Evolutionary conservation across 2,113 vertebrate species (phyloP), one percentile per base, ranked within the genome.

Genomic region (Panthera uncia): DNA sequence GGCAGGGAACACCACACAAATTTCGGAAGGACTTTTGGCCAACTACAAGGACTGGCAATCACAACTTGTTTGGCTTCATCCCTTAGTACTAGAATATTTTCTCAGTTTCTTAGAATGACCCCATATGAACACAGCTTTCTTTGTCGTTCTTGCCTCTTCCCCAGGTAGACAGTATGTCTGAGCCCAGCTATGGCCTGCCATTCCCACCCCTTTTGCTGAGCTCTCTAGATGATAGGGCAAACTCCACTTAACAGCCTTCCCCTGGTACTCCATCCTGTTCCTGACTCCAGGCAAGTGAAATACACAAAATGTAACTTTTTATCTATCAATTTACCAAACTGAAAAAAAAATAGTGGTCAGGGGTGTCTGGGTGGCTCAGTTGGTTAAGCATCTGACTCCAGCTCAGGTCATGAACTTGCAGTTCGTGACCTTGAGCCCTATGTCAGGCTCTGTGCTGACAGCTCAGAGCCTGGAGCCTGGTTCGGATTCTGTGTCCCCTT

Each of bases 291-390:
- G n/a, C 78, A 92, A 93, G 27, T 68, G 21, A 66, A 91, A 85
- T 85, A 95, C 57, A 57, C 84, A 81, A 25, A 61, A 93, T 27
- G 13, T 66, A 86, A 71, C 68, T n/a, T 93, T 85, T 41, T 81
- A 10, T 61, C 25, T 50, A 90, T 82, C 61, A 95, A 76, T 89
- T 97, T 79, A 96, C 52, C 61, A 97, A 95, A 86, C 57, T 61
- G 21, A 89, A 38, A 74, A 95, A 33, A 94, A 33, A 50, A 73
- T 4, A 88, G 31, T 55, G 13, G 36, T 65, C 69, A 55, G 55
- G 55, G 55, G 55, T 57, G 55, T 19, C 19, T 57, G 55, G 19
- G 19, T 57, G 55, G 19, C 55, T 57, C 55, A 57, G 19, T 57
- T 7, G 2, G 55, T 57, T 57, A 57, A 57, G 55, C 19, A 57